Evolutionary conservation across 2,888 invertebrate genomes (phyloP), one percentile per base, ranked within the genome.

Genomic region (Nyleta sp.): DNA sequence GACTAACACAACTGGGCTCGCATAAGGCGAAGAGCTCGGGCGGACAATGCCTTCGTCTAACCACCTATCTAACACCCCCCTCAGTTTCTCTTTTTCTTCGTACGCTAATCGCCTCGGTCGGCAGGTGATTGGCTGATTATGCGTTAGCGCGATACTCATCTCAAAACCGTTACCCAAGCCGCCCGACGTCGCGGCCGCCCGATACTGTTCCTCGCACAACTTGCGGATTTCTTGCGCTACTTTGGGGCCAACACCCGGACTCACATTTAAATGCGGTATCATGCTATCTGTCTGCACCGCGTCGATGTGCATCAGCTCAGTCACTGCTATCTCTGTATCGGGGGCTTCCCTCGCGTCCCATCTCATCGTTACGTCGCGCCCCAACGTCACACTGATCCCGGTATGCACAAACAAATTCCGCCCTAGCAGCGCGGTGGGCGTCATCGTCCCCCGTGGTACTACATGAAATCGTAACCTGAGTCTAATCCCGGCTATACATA

Each of bases 71-170:
- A 52, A 33, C 7, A 48, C 15, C 1, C n/a, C 15, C n/a, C 48
- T 11, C 13, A 48, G n/a, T 48, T 48, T 24, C 15, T 52, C 52
- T 17, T 18, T 52, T 33, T 52, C 52, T 8, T 31, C 10, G 18
- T 33, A 38, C 4, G 48, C 31, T 8, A 62, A 13, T 18, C 62
- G 22, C 2, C 62, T 31, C 48, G 48, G 48, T 8, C 48, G n/a
- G 33, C 62, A 46, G 1, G 24, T 11, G 35, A 62, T 62, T n/a
- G 62, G 62, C 11, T 62, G 62, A 22, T 62, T 35, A n/a, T 62
- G 62, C 17, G n/a, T 46, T 8, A 62, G 11, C 0, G 22, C 18
- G 7, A 46, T 62, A 0, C 8, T 38, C 48, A 62, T 62, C 17
- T 62, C 62, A 46, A 7, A 38, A 1, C 42, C 42, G 13, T 59